A percentile compares a stretch with the other conserved stretches of the same genome.
phyloP scores from a whole-genome alignment of 2,113 vertebrate species.

The Uropsilus gracilis region DNA sequence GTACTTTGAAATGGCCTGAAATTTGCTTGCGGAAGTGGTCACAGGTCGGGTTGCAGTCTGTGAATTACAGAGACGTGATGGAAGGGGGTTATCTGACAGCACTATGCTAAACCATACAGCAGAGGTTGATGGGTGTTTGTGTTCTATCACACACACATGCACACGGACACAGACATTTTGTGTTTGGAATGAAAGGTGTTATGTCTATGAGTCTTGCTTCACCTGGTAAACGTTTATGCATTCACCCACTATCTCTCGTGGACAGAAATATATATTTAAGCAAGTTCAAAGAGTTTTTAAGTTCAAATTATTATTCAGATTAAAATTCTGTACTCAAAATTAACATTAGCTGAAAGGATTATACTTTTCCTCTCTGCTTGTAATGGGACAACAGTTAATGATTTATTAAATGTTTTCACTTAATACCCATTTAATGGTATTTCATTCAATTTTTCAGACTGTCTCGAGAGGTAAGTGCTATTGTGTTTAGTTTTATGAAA shows the following conservation, averaged over 20 bases:
- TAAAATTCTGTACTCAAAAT: slow-evolving; percentile 43
- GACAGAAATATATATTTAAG: neutral
- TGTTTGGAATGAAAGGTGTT: neutral
- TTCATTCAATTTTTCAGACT: neutral
- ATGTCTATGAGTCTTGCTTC: neutral
- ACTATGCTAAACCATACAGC: neutral
- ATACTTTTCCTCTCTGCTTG: neutral
- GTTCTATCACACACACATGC: neutral
- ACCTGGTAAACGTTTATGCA: neutral
- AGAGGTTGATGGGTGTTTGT: neutral
- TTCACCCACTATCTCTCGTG: neutral
- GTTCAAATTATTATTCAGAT: neutral
- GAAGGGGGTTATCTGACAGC: neutral
- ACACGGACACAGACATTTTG: neutral
- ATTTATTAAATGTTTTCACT: neutral
- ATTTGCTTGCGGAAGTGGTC: neutral
- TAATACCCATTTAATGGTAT: neutral
- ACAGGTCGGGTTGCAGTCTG: neutral
- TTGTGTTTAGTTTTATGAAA: neutral
- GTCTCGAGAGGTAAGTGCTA: neutral
- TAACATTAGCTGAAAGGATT: neutral
- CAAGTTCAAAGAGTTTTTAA: neutral
- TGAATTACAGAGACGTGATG: neutral
- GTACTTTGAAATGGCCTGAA: neutral
- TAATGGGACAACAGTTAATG: slow-evolving; percentile 11